Percentiles rank a stretch among this genome's conserved stretches.
Evolutionary conservation across 2,888 invertebrate species (phyloP).

Genomic region (Odontothrips loti): DNA sequence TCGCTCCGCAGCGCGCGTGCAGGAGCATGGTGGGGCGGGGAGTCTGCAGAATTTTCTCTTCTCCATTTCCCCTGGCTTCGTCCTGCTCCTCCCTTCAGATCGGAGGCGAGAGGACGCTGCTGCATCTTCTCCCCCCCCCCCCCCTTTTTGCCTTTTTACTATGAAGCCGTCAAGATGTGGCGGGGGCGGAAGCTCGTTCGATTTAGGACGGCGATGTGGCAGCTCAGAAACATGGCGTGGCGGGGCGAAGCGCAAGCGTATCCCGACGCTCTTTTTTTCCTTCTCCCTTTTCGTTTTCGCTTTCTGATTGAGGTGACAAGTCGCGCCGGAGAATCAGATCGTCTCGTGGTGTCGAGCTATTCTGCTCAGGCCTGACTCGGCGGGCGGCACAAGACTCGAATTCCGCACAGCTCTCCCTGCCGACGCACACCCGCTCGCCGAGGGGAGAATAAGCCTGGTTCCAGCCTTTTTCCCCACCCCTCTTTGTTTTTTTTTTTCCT

Average conservation of each 20-base stretch:
- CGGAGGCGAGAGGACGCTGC: too few species aligned
- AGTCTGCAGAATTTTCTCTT: background rate
- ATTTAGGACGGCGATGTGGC: conserved; percentile 5
- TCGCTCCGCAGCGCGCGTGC: background rate
- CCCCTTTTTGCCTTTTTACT: background rate
- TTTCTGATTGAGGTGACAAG: conserved; percentile 25
- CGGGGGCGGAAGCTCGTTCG: background rate
- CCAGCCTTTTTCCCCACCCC: too few species aligned
- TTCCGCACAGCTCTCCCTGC: too few species aligned
- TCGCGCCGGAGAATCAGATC: background rate
- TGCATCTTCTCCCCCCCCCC: too few species aligned
- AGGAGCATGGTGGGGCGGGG: too few species aligned
- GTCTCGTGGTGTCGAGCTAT: background rate
- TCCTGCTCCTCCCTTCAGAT: background rate
- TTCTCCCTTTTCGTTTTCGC: background rate
- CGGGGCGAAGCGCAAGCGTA: too few species aligned
- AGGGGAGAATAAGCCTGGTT: too few species aligned
- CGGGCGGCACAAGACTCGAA: too few species aligned
- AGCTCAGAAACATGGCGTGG: background rate
- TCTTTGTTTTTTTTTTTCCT: too few species aligned
- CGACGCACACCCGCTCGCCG: too few species aligned
- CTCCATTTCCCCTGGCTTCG: background rate
- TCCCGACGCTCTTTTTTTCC: background rate
- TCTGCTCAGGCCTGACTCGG: too few species aligned
- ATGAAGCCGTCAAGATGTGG: background rate